Conservation (phyloP, 2,888 invertebrate genomes). For the Platerodrilus igneus region DNA sequence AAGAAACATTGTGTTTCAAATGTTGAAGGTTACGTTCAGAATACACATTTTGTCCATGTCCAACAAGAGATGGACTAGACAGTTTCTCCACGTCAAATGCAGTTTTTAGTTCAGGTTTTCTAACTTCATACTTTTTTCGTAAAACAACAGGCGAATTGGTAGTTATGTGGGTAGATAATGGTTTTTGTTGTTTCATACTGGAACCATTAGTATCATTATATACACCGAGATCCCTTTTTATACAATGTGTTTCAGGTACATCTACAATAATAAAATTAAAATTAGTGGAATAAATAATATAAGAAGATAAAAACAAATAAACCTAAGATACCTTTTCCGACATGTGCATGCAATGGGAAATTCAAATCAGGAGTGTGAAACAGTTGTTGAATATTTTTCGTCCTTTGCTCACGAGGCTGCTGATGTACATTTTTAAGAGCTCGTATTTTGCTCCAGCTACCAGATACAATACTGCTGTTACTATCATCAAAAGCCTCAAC, state of each 20-base stretch:
- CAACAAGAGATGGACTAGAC: constrained; percentile 42
- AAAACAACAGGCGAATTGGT: constrained; percentile 34
- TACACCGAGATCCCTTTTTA: too few relatives aligned
- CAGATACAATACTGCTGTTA: constrained; percentile 47
- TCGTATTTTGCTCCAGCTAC: constrained; percentile 56
- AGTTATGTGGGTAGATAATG: constrained; percentile 20
- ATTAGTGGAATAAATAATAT: neutral
- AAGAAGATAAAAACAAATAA: neutral
- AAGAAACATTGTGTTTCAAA: too few relatives aligned
- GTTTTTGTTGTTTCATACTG: too few relatives aligned
- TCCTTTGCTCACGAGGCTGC: too few relatives aligned
- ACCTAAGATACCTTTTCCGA: constrained; percentile 43
- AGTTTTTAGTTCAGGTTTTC: constrained; percentile 30
- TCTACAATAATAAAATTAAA: constrained; percentile 8
- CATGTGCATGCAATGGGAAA: constrained; percentile 37
- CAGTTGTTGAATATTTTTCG: constrained; percentile 18
- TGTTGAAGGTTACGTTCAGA: too few relatives aligned
- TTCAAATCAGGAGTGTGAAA: constrained; percentile 28
- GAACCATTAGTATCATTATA: too few relatives aligned
- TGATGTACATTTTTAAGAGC: constrained; percentile 47
- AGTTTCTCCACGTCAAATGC: constrained; percentile 32
- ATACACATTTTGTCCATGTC: constrained; percentile 25
- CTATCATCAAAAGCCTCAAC: constrained; percentile 35
- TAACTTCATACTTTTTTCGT: constrained; percentile 29
- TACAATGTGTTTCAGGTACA: too few relatives aligned